Conservation (phyloP, 1,140 invertebrate genomes). For the Drosophila tsacasi region DNA sequence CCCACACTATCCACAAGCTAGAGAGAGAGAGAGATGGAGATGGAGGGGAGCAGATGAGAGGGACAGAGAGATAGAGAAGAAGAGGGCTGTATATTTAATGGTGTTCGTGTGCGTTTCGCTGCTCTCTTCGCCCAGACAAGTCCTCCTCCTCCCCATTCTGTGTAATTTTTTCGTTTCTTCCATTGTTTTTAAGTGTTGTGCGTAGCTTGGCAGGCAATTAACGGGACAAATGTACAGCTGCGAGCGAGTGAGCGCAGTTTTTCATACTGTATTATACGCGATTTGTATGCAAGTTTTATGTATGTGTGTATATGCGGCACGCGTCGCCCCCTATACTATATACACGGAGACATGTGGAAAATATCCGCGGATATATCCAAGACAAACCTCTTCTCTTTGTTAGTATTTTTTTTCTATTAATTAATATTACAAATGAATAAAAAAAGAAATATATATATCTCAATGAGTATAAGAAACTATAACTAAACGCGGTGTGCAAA, state of each 20-base stretch:
- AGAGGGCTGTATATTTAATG: conserved; percentile 34
- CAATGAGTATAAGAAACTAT: conserved; percentile 28
- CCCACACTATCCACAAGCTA: neutral
- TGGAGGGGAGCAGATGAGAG: conserved; percentile 3
- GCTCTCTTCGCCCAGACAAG: conserved; percentile 19
- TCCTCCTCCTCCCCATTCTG: conserved; percentile 8
- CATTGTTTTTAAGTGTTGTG: conserved; percentile 48
- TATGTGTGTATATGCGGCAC: conserved; percentile 18
- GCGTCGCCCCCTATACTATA: conserved; percentile 6
- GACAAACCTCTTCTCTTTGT: conserved; percentile 77
- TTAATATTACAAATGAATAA: conserved; percentile 64
- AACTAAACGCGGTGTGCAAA: conserved; percentile 55
- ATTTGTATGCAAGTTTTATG: conserved; percentile 54
- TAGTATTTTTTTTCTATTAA: conserved; percentile 80
- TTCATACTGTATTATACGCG: conserved; percentile 58
- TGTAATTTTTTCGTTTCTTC: conserved; percentile 22
- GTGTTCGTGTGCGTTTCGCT: conserved; percentile 31
- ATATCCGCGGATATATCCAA: conserved; percentile 55
- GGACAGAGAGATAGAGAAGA: neutral
- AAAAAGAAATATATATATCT: conserved; percentile 43
- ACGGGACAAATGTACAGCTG: conserved; percentile 38
- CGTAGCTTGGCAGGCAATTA: conserved; percentile 39
- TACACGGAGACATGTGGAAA: conserved; percentile 17
- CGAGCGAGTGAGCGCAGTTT: conserved; percentile 14
- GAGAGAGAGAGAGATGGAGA: conserved; percentile 10